Percentiles rank a stretch among this genome's conserved stretches.
Conservation (phyloP, 2,888 invertebrate genomes). For the Macropis europaea region DNA sequence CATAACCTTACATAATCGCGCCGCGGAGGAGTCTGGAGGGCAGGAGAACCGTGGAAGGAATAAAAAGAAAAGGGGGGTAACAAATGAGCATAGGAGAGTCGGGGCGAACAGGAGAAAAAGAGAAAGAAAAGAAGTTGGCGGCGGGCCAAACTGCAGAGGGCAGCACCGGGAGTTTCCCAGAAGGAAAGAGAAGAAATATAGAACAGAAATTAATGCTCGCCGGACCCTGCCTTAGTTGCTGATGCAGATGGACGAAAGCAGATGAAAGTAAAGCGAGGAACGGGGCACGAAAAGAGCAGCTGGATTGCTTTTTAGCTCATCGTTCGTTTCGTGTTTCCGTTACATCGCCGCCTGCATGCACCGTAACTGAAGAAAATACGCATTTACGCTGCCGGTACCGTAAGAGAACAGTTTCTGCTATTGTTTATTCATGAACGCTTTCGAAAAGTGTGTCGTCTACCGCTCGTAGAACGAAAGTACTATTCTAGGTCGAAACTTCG, state of each 20-base stretch:
- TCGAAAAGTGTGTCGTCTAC: slow-evolving; percentile 4
- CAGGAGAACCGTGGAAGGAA: neutral
- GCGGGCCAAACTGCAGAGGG: slow-evolving; percentile 9
- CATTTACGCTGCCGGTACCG: neutral
- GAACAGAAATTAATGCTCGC: slow-evolving; percentile 44
- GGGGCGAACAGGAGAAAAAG: slow-evolving; percentile 12
- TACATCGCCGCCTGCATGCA: neutral
- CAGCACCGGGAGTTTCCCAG: neutral
- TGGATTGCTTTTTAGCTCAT: neutral
- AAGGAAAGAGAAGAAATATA: slow-evolving; percentile 42
- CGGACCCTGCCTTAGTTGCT: slow-evolving; percentile 6
- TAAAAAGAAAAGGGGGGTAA: slow-evolving; percentile 11
- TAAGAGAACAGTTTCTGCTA: slow-evolving; percentile 26
- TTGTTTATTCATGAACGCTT: slow-evolving; percentile 43
- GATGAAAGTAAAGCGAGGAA: neutral
- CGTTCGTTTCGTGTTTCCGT: neutral
- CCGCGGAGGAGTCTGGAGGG: neutral
- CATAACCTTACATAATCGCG: slow-evolving; percentile 37
- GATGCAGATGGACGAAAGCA: slow-evolving; percentile 9
- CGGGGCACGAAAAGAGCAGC: neutral
- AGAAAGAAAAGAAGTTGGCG: slow-evolving; percentile 24
- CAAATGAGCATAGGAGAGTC: slow-evolving; percentile 1
- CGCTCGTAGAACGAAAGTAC: neutral
- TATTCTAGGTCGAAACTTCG: no score
- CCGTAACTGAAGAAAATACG: neutral